A percentile compares a stretch with the other conserved stretches of the same genome.
These are phyloP conservation scores for Brenthis daphne DNA, from an alignment of 2,888 invertebrate species.

Conservation along the genomic window DNA sequence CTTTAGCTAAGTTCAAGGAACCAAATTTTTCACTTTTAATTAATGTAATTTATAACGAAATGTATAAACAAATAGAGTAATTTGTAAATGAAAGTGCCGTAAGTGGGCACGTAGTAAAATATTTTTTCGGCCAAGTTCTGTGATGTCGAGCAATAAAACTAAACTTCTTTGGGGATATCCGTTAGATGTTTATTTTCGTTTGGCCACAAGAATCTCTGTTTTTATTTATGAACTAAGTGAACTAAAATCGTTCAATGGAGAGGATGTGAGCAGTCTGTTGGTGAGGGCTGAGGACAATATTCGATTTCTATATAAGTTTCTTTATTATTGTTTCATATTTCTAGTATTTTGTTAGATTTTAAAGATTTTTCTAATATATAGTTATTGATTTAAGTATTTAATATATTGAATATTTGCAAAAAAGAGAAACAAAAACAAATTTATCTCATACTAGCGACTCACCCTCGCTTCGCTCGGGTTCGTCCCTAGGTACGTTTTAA, in stretches of 20 bases:
- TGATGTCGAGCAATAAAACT: constrained; percentile 46
- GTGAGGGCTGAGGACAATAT: not conserved
- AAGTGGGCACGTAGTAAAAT: constrained; percentile 42
- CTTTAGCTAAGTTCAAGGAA: not conserved
- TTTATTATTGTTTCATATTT: too few species aligned
- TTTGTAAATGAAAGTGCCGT: constrained; percentile 32
- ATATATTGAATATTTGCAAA: too few species aligned
- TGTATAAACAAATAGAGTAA: constrained; percentile 32
- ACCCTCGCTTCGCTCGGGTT: too few species aligned
- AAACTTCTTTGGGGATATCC: constrained; percentile 46
- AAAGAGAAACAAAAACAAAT: too few species aligned
- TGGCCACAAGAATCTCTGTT: constrained; percentile 41
- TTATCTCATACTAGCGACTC: too few species aligned
- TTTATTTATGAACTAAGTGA: constrained; percentile 32
- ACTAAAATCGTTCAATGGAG: constrained; percentile 2
- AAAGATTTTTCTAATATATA: not conserved
- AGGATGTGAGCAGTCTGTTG: not conserved
- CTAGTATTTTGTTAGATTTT: too few species aligned
- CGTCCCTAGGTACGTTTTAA: too few species aligned
- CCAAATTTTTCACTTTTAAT: constrained; percentile 18
- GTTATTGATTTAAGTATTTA: not conserved
- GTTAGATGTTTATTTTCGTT: constrained; percentile 48
- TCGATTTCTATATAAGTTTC: not conserved
- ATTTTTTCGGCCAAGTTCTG: constrained; percentile 42
- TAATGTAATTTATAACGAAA: constrained; percentile 27